phyloP scores from a whole-genome alignment of 1,140 invertebrate genomes.

The Drosophila miranda region DNA sequence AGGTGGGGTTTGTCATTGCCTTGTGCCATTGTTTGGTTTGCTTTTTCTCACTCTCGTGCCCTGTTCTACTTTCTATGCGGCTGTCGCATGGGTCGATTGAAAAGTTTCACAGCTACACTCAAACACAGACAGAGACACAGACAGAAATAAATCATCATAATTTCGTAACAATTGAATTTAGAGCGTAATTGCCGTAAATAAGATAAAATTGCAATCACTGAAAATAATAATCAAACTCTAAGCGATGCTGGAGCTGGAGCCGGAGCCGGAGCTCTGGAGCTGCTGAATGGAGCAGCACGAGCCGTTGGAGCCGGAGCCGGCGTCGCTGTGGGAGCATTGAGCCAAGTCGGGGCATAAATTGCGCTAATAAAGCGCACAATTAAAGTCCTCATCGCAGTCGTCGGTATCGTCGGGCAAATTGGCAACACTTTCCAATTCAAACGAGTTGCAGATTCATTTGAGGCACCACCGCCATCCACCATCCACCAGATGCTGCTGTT shows the following conservation, averaged over 20 bases:
- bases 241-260: conserved; percentile 16
- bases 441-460: conserved; percentile 47
- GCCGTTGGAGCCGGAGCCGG: conserved; percentile 1
- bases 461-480: background rate
- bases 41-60: conserved; percentile 55
- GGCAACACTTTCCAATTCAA: conserved; percentile 78
- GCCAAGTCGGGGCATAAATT: conserved; percentile 69
- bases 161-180: conserved; percentile 77
- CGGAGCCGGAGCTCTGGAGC: conserved; percentile 1
- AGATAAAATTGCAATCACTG: conserved; percentile 60
- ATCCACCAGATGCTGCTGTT: conserved; percentile 3
- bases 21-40: conserved; percentile 27
- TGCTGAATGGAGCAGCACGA: conserved; percentile 23
- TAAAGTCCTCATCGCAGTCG: conserved; percentile 48
- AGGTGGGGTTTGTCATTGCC: conserved; percentile 26
- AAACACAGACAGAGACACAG: conserved; percentile 1
- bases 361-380: conserved; percentile 79
- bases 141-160: conserved; percentile 53
- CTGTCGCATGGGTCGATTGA: conserved; percentile 55
- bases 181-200: conserved; percentile 70
- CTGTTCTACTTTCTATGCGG: conserved; percentile 71
- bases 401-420: conserved; percentile 65
- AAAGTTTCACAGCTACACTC: conserved; percentile 38
- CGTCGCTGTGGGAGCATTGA: conserved; percentile 45
- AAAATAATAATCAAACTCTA: conserved; percentile 68